These are phyloP conservation scores for Quiscalus mexicanus DNA, from an alignment of 2,113 vertebrate genomes.

Conservation along the genomic window DNA sequence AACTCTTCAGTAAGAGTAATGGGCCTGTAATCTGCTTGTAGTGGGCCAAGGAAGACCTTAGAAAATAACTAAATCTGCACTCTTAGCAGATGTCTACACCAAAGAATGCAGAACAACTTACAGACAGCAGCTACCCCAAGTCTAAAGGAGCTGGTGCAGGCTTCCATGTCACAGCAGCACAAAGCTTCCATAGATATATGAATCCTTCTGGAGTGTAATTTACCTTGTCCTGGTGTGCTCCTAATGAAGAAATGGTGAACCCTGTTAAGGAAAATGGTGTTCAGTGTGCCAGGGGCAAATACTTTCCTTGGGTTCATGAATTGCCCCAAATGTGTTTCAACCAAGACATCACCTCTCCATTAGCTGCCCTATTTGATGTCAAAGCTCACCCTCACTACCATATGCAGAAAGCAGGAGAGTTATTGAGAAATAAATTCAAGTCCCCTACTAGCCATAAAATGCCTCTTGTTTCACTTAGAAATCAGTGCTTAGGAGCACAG, in stretches of 20 bases:
- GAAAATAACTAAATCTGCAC: not conserved
- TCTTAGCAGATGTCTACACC: not conserved
- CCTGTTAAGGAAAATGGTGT: not conserved
- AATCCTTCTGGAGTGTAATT: not conserved
- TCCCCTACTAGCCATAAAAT: not conserved
- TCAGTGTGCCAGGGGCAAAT: not conserved
- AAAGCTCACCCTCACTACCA: fast-evolving
- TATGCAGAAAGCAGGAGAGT: not conserved
- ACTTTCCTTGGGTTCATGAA: not conserved
- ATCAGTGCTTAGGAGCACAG: not conserved
- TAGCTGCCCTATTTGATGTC: not conserved
- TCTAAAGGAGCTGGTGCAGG: not conserved
- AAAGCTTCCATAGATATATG: fast-evolving
- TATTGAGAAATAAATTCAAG: not conserved
- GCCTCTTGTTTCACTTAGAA: not conserved
- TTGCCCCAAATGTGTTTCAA: not conserved
- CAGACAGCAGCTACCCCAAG: not conserved
- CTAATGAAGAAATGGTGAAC: not conserved
- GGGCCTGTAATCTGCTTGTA: not conserved
- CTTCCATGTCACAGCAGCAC: not conserved
- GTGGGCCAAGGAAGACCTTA: not conserved
- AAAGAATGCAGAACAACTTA: not conserved
- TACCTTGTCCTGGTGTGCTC: not conserved
- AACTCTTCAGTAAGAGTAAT: not conserved
- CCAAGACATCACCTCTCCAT: not conserved